phyloP scores from a whole-genome alignment of 2,888 invertebrate species.

The Mesochorus sp. region DNA sequence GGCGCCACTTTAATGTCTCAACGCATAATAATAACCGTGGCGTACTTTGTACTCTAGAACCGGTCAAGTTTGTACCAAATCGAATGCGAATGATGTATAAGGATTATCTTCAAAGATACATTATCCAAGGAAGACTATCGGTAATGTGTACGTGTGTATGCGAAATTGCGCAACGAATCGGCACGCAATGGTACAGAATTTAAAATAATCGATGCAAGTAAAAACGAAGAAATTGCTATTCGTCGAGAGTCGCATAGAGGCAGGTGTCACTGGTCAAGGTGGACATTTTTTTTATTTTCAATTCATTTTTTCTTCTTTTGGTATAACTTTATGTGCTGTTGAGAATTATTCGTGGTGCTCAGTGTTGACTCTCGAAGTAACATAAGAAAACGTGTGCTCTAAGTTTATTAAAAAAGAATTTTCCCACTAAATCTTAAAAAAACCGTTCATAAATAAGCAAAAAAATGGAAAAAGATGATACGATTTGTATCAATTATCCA shows the following conservation, averaged over 20 bases:
- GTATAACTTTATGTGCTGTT: conserved; percentile 7
- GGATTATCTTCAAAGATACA: background rate
- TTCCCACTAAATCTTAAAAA: too few species aligned
- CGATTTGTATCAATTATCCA: background rate
- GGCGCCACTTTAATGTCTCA: background rate
- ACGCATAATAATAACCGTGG: background rate
- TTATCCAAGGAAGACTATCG: conserved; percentile 8
- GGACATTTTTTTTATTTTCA: conserved; percentile 17
- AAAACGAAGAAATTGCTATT: conserved; percentile 10
- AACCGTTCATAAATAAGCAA: background rate
- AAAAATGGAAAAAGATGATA: background rate
- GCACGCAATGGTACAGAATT: conserved; percentile 14
- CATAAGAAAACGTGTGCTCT: background rate
- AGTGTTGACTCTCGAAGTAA: background rate
- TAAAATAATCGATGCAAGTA: conserved; percentile 30
- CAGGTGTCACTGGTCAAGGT: conserved; percentile 46
- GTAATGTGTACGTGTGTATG: conserved; percentile 38
- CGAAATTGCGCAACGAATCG: conserved; percentile 39
- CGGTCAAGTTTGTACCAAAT: background rate
- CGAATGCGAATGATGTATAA: background rate
- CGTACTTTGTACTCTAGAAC: conserved; percentile 17
- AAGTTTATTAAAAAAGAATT: background rate
- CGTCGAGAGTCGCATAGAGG: conserved; percentile 6
- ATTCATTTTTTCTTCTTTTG: background rate
- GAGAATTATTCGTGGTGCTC: background rate